These are phyloP conservation scores for Cebus imitator DNA, from an alignment of 2,113 vertebrate species.

Conservation along the genomic window DNA sequence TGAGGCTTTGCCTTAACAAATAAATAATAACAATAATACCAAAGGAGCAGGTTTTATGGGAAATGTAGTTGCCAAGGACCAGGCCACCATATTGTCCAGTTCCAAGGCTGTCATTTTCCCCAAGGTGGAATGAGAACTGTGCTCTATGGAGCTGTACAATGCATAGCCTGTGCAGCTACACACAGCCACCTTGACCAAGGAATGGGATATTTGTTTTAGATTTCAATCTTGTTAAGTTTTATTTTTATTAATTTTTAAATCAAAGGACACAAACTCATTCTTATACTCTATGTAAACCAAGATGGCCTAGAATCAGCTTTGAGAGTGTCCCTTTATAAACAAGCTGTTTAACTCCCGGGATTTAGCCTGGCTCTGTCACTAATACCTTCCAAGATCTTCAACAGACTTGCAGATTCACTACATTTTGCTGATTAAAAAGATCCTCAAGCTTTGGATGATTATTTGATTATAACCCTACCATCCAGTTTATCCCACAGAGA, in stretches of 20 bases:
- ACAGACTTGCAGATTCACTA: neutral
- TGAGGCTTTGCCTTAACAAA: neutral
- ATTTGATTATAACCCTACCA: neutral
- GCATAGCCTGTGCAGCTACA: neutral
- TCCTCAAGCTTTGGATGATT: neutral
- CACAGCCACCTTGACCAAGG: neutral
- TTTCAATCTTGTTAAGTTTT: neutral
- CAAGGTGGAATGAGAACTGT: neutral
- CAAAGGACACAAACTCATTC: neutral
- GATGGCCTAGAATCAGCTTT: neutral
- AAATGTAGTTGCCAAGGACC: neutral
- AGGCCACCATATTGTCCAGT: neutral
- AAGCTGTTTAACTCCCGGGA: neutral
- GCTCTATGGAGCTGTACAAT: neutral
- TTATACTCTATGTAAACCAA: neutral
- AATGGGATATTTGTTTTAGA: neutral
- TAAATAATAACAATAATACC: neutral
- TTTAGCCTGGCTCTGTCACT: neutral
- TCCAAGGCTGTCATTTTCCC: neutral
- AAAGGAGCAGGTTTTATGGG: neutral
- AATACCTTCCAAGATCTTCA: neutral
- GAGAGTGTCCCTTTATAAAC: neutral
- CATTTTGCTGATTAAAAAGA: neutral
- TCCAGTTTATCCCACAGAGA: neutral
- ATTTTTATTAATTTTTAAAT: neutral